Evolutionary conservation across 2,888 invertebrate species (phyloP).

Genomic region (Agelastica alni): DNA sequence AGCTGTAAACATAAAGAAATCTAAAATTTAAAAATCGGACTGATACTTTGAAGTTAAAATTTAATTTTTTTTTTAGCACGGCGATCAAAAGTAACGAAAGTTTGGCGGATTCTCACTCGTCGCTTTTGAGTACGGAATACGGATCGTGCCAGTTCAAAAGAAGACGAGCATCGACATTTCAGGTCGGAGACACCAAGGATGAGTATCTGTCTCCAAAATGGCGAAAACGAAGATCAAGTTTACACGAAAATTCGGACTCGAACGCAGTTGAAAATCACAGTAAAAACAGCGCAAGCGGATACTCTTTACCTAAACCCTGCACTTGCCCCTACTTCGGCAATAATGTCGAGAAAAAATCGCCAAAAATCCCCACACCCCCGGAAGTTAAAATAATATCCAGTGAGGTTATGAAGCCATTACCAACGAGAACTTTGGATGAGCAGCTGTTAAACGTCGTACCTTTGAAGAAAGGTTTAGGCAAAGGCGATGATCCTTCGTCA

Average conservation of each 20-base stretch:
- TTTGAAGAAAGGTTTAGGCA: conserved; percentile 41
- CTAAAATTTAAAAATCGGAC: too few relatives aligned
- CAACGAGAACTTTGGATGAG: conserved; percentile 34
- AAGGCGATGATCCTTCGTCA: conserved; percentile 44
- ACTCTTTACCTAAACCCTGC: conserved; percentile 74
- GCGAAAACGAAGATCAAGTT: conserved; percentile 55
- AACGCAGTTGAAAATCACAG: conserved; percentile 42
- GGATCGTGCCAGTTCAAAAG: conserved; percentile 49
- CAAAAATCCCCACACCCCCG: conserved; percentile 30
- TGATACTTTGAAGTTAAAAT: too few relatives aligned
- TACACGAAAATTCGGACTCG: conserved; percentile 51
- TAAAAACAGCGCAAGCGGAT: conserved; percentile 45
- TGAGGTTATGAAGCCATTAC: conserved; percentile 36
- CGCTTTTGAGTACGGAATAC: conserved; percentile 46
- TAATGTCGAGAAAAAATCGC: conserved; percentile 58
- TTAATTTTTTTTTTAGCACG: conserved; percentile 41
- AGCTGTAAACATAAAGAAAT: too few relatives aligned
- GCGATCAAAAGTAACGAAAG: conserved; percentile 46
- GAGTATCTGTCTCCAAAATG: conserved; percentile 53
- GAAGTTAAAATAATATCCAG: conserved; percentile 59
- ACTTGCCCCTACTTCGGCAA: conserved; percentile 83
- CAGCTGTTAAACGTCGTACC: conserved; percentile 58
- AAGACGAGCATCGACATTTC: conserved; percentile 59
- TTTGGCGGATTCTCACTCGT: conserved; percentile 49
- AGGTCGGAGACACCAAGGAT: conserved; percentile 56